Evolutionary conservation across 2,797 vertebrate genomes (phyloP), one percentile per base, ranked within the genome.

Genomic region (Martes flavigula): DNA sequence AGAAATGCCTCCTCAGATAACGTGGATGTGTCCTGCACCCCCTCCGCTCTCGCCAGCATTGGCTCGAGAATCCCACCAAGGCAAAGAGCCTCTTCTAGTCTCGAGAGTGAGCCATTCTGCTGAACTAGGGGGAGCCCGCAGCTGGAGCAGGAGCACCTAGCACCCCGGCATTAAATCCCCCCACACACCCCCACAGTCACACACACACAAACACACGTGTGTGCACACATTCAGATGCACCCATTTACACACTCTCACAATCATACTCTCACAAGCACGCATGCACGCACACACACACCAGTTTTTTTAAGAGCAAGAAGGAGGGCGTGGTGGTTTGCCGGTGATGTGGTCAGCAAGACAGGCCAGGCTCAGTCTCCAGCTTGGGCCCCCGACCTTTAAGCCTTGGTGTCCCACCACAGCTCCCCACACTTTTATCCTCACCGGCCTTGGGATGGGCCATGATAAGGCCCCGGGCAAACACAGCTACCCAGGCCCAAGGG

Each of bases 1-100:
- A 48, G 23, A 58, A 58, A 54, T 14, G 35, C 30, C 21, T 66
- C 23, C 40, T 62, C 43, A 4, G 51, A 21, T 6, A 18, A 43
- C 0, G 14, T 0, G 2, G 5, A 11, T 10, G 2, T 40, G 38
- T 7, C 23, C 20, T 23, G 2, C 7, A 32, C 18, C 13, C 6
- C 7, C 27, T 40, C 56, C 23, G 2, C 64, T 10, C 10, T 43
- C 14, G 7, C 54, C 35, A 11, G 25, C 27, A 10, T 75, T 10
- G 8, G 17, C 15, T 64, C 46, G 4, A 64, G 32, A 64, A 51
- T 7, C 48, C 62, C 46, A 73, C 70, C 25, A 27, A 75, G 43
- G 40, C 14, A 7, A 7, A 43, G 23, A 81, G n/a, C 25, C 11
- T n/a, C n/a, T 66, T 90, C 85, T 5, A 18, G 27, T 40, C 18